These are phyloP conservation scores for Parauchenoglanis ngamensis DNA, from an alignment of 2,797 vertebrate species.

Conservation along the genomic window DNA sequence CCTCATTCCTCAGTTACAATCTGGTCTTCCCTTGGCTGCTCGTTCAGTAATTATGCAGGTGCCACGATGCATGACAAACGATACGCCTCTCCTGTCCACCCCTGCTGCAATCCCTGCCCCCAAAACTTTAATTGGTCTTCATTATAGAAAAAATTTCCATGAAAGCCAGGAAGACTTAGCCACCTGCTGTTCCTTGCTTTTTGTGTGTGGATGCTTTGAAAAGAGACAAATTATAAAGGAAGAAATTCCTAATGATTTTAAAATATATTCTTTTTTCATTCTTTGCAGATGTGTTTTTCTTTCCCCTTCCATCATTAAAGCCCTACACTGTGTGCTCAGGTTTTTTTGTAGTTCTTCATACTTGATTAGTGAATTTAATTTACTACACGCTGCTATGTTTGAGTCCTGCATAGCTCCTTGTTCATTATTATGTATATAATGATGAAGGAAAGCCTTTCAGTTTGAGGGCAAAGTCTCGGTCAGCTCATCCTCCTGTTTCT, in stretches of 20 bases:
- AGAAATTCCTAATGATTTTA: conserved; percentile 33
- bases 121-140: conserved; percentile 75
- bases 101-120: conserved; percentile 58
- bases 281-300: conserved; percentile 11
- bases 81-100: conserved; percentile 62
- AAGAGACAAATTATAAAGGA: conserved; percentile 39
- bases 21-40: conserved; percentile 37
- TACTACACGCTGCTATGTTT: conserved; percentile 41
- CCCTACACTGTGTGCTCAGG: conserved; percentile 11
- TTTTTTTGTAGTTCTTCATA: conserved; percentile 28
- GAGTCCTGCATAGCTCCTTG: conserved; percentile 17
- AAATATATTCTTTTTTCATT: conserved; percentile 26
- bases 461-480: conserved; percentile 24
- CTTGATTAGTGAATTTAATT: conserved; percentile 45
- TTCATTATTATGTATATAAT: conserved; percentile 41
- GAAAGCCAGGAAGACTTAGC: conserved; percentile 41
- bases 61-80: conserved; percentile 74
- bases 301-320: conserved; percentile 43
- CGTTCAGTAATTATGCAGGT: conserved; percentile 72
- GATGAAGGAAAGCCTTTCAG: conserved; percentile 23
- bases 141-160: conserved; percentile 67
- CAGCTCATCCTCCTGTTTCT: conserved; percentile 39
- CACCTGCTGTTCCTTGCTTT: conserved; percentile 42
- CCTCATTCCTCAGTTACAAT: conserved; percentile 43
- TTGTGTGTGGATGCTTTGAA: conserved; percentile 43